These are phyloP conservation scores for Pemphredon lugubris DNA, from an alignment of 2,888 invertebrate genomes.

Conservation along the genomic window DNA sequence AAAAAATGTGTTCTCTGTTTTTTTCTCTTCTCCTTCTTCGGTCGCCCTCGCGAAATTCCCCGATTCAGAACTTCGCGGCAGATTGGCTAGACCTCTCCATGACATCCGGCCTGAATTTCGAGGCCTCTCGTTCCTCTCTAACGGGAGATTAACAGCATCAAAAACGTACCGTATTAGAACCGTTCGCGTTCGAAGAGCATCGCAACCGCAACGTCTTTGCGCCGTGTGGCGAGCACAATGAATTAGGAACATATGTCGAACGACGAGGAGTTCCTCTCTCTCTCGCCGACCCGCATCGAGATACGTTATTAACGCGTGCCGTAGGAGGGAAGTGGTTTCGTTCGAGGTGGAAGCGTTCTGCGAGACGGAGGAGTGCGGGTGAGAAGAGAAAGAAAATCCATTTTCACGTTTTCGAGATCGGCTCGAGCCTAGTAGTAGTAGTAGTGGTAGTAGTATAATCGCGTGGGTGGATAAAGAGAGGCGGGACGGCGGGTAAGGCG, in stretches of 20 bases:
- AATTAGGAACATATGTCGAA: conserved; percentile 76
- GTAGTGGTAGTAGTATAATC: no score
- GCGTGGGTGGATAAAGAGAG: conserved; percentile 58
- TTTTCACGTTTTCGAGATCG: conserved; percentile 51
- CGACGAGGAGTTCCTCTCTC: conserved; percentile 64
- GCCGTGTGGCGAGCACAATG: conserved; percentile 63
- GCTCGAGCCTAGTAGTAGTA: conserved; percentile 30
- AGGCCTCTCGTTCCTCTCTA: conserved; percentile 49
- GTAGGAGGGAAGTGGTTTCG: conserved; percentile 26
- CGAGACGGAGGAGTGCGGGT: conserved; percentile 6
- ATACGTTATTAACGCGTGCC: conserved; percentile 72
- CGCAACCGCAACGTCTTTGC: conserved; percentile 48
- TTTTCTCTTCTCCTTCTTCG: conserved; percentile 29
- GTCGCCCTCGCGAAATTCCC: conserved; percentile 31
- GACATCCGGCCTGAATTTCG: conserved; percentile 72
- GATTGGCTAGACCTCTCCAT: conserved; percentile 69
- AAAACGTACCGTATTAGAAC: conserved; percentile 45
- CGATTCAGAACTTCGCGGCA: conserved; percentile 61
- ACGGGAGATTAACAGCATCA: conserved; percentile 68
- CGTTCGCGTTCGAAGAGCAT: conserved; percentile 36
- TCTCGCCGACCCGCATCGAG: conserved; percentile 71
- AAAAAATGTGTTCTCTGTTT: conserved; percentile 20
- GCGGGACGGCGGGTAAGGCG: conserved; percentile 44
- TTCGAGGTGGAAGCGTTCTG: conserved; percentile 14
- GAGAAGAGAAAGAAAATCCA: conserved; percentile 52